A percentile compares a stretch with the other conserved stretches of the same genome.
Conservation (phyloP, 2,888 invertebrate genomes). For the Steromphala cineraria region DNA sequence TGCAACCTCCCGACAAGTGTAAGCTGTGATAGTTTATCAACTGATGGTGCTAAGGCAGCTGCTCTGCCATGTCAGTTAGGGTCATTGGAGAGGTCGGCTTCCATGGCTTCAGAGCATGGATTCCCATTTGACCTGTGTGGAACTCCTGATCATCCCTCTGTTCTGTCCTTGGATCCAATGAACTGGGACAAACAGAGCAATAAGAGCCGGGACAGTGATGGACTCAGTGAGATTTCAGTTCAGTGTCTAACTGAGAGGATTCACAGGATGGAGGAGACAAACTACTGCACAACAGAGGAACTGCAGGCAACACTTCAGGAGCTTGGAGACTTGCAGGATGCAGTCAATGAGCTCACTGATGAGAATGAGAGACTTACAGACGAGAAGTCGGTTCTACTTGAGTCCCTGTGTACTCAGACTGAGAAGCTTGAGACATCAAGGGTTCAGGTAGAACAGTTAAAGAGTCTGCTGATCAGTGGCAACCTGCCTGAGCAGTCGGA, state of each 20-base stretch:
- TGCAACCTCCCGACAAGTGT: constrained; percentile 48
- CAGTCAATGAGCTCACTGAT: constrained; percentile 88
- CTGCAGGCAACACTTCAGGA: constrained; percentile 93
- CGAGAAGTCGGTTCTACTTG: constrained; percentile 91
- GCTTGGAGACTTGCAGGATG: constrained; percentile 88
- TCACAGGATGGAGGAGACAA: constrained; percentile 93
- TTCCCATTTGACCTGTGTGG: constrained; percentile 66
- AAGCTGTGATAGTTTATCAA: constrained; percentile 68
- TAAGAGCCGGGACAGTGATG: constrained; percentile 79
- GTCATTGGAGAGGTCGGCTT: constrained; percentile 47
- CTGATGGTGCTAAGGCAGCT: constrained; percentile 49
- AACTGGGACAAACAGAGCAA: constrained; percentile 93
- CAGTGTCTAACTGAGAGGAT: constrained; percentile 94
- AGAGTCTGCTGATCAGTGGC: constrained; percentile 80
- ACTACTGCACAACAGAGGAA: constrained; percentile 79
- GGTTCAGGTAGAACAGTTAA: constrained; percentile 88
- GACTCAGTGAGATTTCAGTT: constrained; percentile 87
- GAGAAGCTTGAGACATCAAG: constrained; percentile 92
- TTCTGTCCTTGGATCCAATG: constrained; percentile 57
- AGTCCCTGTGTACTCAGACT: constrained; percentile 93
- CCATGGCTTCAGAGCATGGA: constrained; percentile 66
- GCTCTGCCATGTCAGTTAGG: constrained; percentile 3
- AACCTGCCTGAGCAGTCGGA: constrained; percentile 73
- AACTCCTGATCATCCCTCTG: constrained; percentile 64
- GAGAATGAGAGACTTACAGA: constrained; percentile 89